Base-by-base conservation (phyloP, 2,888 invertebrate genomes). In the Rhimphoctona megacephalus region DNA sequence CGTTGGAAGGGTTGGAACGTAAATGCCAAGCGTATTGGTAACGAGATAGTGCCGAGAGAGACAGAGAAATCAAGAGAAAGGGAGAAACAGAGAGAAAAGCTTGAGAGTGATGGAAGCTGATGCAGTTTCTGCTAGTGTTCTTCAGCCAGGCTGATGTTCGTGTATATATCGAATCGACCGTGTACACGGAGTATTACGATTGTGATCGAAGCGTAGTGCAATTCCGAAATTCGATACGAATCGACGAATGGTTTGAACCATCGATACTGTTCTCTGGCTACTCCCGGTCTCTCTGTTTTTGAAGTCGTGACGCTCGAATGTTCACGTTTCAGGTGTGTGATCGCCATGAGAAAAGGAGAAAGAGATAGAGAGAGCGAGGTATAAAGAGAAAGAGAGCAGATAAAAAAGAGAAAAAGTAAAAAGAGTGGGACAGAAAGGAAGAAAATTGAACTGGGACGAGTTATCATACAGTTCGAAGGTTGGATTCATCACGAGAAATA, bases 201-300 rank as follows among this genome's bases (percentile, higher is more conserved):
- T 76, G 81, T 70, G 81, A 87, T 82, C 79, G 79, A 70, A 78
- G 72, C 66, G 30, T 22, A 69, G 84, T 39, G 79, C 81, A 81
- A 73, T 76, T 72, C 54, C 64, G 81, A 79, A 84, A 87, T 87
- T 87, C 81, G 86, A 87, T 87, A 87, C 86, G 81, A 78, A 81
- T 81, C 81, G 79, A 84, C 74, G 81, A 76, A 84, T 78, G 49
- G 70, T 64, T 77, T 17, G 67, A 36, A 69, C 57, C 52, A 33
- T 46, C 14, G 25, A 19, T 72, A 49, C 78, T 43, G 33, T 80
- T 72, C 74, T 76, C 66, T 25, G 69, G 76, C 33, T 33, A 43
- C 49, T 39, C 46, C 43, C 33, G 43, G 46, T 80, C 69, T 54
- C 61, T 64, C 79, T 52, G 76, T 80, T 83, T 67, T 66, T 57